These are phyloP conservation scores for Tragelaphus eurycerus DNA, from an alignment of 2,797 vertebrate genomes.

Conservation along the genomic window DNA sequence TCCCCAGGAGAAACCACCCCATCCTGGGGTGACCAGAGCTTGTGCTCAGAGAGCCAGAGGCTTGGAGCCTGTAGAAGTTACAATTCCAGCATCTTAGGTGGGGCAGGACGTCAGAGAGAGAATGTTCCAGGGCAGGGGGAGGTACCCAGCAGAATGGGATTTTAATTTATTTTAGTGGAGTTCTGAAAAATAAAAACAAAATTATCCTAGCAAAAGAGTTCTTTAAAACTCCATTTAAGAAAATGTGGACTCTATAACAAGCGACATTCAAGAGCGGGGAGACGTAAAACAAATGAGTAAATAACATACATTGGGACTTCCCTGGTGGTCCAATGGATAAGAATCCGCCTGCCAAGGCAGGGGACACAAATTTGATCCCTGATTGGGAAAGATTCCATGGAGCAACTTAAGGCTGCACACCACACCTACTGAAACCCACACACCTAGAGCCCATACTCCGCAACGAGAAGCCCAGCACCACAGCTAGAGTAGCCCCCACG, in stretches of 20 bases:
- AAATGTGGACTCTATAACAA: not conserved
- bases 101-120: not conserved
- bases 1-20: not conserved
- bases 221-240: not conserved
- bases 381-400: not conserved
- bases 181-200: not conserved
- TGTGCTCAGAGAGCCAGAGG: not conserved
- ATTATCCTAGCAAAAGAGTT: not conserved
- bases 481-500: not conserved
- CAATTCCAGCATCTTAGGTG: not conserved
- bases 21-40: not conserved
- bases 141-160: not conserved
- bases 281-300: not conserved
- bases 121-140: rapidly evolving
- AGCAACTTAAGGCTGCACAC: not conserved
- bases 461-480: not conserved
- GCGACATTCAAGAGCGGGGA: not conserved
- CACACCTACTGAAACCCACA: not conserved
- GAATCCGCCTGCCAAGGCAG: not conserved
- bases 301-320: not conserved
- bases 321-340: not conserved
- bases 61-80: not conserved
- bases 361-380: not conserved
- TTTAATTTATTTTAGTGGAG: not conserved
- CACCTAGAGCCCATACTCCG: not conserved